A percentile compares a stretch with the other conserved stretches of the same genome.
Evolutionary conservation across 2,888 invertebrate species (phyloP).

Genomic region (Apodemia duryi): DNA sequence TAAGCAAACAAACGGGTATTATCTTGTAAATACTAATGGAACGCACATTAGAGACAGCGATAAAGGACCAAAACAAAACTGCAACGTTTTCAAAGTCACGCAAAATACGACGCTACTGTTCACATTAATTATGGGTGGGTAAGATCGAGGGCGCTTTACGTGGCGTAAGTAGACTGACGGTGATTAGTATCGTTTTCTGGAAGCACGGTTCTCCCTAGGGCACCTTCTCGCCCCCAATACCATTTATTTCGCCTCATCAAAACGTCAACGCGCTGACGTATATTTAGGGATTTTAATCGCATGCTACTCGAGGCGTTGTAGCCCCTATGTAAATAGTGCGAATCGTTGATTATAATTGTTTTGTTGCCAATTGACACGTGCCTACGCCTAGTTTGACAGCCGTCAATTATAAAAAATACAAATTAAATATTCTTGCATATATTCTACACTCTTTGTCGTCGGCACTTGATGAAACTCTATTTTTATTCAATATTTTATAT

Average conservation of each 20-base stretch:
- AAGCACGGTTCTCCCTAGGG: constrained; percentile 60
- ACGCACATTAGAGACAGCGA: constrained; percentile 23
- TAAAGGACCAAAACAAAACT: constrained; percentile 19
- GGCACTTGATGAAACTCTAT: too few relatives aligned
- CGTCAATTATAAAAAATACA: neutral
- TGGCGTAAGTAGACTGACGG: constrained; percentile 28
- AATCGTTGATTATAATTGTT: constrained; percentile 64
- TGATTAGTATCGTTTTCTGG: constrained; percentile 74
- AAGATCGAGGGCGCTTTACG: constrained; percentile 27
- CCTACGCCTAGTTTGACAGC: constrained; percentile 39
- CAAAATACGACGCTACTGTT: constrained; percentile 10
- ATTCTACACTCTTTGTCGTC: too few relatives aligned
- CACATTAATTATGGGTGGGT: constrained; percentile 14
- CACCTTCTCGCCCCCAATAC: constrained; percentile 44
- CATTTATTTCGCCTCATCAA: constrained; percentile 75
- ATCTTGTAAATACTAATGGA: neutral
- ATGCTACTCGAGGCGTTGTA: constrained; percentile 40
- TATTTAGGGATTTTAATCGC: constrained; percentile 75
- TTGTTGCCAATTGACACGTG: constrained; percentile 64
- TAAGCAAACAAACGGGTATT: neutral
- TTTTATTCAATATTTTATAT: too few relatives aligned
- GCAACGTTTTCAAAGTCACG: constrained; percentile 15
- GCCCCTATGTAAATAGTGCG: constrained; percentile 65
- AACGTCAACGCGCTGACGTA: constrained; percentile 76
- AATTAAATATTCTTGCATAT: neutral